Evolutionary conservation across 92 coral and sea anemone genomes (phyloP), one percentile per base, ranked within the genome.

Genomic region (Zoanthus gigantus): DNA sequence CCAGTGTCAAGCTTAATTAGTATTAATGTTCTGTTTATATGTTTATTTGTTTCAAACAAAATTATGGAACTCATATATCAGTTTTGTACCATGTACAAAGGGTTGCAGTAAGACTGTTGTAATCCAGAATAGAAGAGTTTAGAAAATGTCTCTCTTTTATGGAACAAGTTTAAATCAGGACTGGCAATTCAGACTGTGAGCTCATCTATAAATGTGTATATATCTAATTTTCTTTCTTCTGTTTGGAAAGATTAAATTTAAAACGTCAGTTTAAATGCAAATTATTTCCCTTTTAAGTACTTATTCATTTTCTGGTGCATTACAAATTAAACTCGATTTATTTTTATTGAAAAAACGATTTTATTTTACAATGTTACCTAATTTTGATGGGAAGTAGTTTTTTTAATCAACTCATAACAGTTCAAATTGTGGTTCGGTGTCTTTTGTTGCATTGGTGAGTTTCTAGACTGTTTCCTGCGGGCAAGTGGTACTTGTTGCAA

Each of bases 1-100:
- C 13, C 12, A 29, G 53, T 30, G 42, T 32, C 74, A 81, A 81
- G 29, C 66, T 81, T 81, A 67, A 81, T 65, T 67, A 66, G 85
- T 28, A 81, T 47, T 65, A 74, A 50, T 63, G 85, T 23, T 65
- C 63, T 81, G 29, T 65, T 46, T 81, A 45, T 45, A 65, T 65
- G 47, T 44, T 48, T 47, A 58, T 18, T 66, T 81, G 74, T 66
- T 65, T 65, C 85, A 29, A 68, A 29, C 8, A 46, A 80, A 48
- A 44, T 65, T 80, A 29, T 81, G 46, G 65, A 63, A 50, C 46
- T 65, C 75, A 80, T 63, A 29, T 60, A 23, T 61, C 44, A 32
- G 45, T 47, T 9, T 5, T 67, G 9, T 3, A 77, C 34, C 31
- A 63, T 63, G n/a, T 10, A 17, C 17, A 63, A 3, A 16, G 30